Conservation (phyloP, 1,140 invertebrate genomes). For the Bilobella aurantiaca region DNA sequence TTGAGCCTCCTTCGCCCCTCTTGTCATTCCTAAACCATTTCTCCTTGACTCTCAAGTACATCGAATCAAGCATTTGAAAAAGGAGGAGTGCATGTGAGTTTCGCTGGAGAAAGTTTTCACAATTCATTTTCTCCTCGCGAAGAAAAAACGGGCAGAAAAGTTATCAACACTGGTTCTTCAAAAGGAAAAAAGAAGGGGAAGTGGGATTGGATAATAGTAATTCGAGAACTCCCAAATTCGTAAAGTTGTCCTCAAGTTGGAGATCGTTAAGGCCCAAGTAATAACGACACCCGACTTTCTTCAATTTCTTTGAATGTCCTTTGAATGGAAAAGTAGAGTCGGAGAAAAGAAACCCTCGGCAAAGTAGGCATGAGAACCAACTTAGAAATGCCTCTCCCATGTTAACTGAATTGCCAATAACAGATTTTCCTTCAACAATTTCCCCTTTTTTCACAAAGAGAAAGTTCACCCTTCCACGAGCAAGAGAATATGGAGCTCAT, state of each 20-base stretch:
- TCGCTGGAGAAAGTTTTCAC: not conserved
- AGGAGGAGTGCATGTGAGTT: not conserved
- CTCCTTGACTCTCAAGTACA: not conserved
- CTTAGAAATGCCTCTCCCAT: not conserved
- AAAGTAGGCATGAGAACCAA: too few relatives aligned
- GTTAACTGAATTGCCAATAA: not conserved
- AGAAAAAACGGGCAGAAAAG: not conserved
- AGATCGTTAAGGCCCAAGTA: not conserved
- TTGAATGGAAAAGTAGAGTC: too few relatives aligned
- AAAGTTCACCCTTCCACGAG: not conserved
- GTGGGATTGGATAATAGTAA: not conserved
- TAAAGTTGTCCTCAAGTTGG: slow-evolving; percentile 4
- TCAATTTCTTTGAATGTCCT: not conserved
- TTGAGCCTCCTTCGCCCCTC: not conserved
- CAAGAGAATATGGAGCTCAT: not conserved
- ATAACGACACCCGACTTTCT: slow-evolving; percentile 6
- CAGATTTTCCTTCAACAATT: slow-evolving; percentile 4
- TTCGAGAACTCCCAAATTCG: slow-evolving; percentile 3
- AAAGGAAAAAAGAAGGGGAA: not conserved
- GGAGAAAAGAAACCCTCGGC: too few relatives aligned
- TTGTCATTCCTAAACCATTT: slow-evolving; percentile 1
- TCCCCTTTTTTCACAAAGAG: not conserved
- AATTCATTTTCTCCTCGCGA: slow-evolving; percentile 2
- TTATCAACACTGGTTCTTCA: slow-evolving; percentile 1
- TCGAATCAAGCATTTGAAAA: not conserved